A percentile compares a stretch with the other conserved stretches of the same genome.
phyloP scores from a whole-genome alignment of 2,888 invertebrate species.

The Ophioninae sp. region DNA sequence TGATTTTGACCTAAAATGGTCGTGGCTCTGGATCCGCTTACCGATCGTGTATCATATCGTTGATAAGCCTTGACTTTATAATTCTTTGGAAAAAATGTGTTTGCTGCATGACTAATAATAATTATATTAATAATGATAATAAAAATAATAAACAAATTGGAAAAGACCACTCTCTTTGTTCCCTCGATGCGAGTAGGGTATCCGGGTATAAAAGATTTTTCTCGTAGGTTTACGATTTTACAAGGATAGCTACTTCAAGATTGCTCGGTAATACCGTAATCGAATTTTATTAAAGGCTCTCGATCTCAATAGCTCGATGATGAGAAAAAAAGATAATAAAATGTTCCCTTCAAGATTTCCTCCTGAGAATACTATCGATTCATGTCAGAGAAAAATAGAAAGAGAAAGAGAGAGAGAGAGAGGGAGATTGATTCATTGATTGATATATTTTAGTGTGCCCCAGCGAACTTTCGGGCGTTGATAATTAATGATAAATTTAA shows the following conservation, averaged over 20 bases:
- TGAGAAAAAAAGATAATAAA: not conserved
- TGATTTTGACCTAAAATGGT: not conserved
- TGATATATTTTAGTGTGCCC: too few relatives aligned
- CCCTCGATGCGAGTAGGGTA: not conserved
- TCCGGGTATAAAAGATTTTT: not conserved
- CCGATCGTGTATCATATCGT: too few relatives aligned
- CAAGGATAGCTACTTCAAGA: not conserved
- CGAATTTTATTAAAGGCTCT: not conserved
- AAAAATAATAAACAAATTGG: not conserved
- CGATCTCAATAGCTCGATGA: not conserved
- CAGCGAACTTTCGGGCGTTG: too few relatives aligned
- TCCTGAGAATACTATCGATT: not conserved
- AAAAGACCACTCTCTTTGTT: not conserved
- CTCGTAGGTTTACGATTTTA: not conserved
- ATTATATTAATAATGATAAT: too few relatives aligned
- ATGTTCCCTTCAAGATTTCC: not conserved
- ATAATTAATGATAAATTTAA: too few relatives aligned
- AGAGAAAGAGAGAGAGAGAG: not conserved
- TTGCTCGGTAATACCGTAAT: not conserved
- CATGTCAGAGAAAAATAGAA: not conserved
- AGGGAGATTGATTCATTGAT: too few relatives aligned
- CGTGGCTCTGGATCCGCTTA: too few relatives aligned
- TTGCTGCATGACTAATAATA: too few relatives aligned
- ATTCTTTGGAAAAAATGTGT: too few relatives aligned
- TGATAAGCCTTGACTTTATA: too few relatives aligned